Evolutionary conservation across 2,797 vertebrate genomes (phyloP).

Genomic region (Epinephelus coioides): DNA sequence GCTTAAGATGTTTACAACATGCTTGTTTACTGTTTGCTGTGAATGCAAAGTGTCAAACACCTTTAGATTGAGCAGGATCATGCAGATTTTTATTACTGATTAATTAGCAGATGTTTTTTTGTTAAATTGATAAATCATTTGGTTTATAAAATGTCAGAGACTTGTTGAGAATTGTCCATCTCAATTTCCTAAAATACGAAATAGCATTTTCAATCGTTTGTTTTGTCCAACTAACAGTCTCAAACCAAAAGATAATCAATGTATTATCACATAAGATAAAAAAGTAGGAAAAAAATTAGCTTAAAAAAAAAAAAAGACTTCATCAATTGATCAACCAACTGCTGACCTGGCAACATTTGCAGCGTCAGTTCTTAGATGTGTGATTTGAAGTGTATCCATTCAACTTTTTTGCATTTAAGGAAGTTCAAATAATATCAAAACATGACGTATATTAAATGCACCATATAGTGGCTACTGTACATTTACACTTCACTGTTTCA

Average conservation of each 20-base stretch:
- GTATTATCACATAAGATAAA: background rate
- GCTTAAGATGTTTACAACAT: constrained; percentile 2
- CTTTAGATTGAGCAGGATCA: background rate
- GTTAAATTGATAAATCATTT: background rate
- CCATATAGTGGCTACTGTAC: no score
- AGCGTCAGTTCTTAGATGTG: no score
- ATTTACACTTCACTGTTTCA: background rate
- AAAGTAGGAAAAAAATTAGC: background rate
- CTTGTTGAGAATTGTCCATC: background rate
- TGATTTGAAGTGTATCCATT: no score
- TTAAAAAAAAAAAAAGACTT: no score
- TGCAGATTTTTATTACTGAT: background rate
- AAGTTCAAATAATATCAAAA: background rate
- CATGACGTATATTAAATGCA: background rate
- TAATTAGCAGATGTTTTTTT: background rate
- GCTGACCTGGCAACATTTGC: no score
- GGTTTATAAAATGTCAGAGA: background rate
- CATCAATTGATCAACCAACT: no score
- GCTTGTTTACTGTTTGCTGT: background rate
- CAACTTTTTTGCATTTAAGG: no score
- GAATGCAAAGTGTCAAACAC: constrained; percentile 1
- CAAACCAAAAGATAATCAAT: background rate
- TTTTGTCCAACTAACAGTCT: background rate
- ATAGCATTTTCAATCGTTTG: background rate
- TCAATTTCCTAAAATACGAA: background rate